These are phyloP conservation scores for Aethes cnicana DNA, from an alignment of 2,888 invertebrate species.

Conservation along the genomic window DNA sequence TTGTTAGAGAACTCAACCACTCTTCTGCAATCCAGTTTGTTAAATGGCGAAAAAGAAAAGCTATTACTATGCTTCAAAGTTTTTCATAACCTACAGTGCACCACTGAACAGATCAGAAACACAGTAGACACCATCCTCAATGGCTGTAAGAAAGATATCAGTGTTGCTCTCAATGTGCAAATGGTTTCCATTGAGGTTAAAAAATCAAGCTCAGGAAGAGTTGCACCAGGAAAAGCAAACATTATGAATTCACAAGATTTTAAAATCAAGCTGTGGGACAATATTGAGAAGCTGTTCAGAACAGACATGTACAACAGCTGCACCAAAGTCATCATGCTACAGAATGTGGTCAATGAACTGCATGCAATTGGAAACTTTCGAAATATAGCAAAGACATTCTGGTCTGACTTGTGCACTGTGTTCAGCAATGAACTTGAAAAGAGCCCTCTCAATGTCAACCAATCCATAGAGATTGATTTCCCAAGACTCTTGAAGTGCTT, in stretches of 20 bases:
- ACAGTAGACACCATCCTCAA: slow-evolving; percentile 77
- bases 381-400: slow-evolving; percentile 80
- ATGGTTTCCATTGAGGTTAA: slow-evolving; percentile 71
- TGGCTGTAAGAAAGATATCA: slow-evolving; percentile 78
- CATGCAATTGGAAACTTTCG: slow-evolving; percentile 77
- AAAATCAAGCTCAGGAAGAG: slow-evolving; percentile 63
- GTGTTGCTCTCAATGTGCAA: slow-evolving; percentile 75
- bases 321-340: slow-evolving; percentile 84
- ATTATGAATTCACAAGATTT: slow-evolving; percentile 79
- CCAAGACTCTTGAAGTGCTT: slow-evolving; percentile 92
- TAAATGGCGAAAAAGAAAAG: slow-evolving; percentile 86
- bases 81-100: slow-evolving; percentile 73
- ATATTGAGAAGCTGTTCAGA: slow-evolving; percentile 92
- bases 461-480: slow-evolving; percentile 93
- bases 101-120: slow-evolving; percentile 77
- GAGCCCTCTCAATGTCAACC: slow-evolving; percentile 84
- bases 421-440: slow-evolving; percentile 79
- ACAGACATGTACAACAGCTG: slow-evolving; percentile 87
- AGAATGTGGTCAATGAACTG: slow-evolving; percentile 74
- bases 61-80: slow-evolving; percentile 84
- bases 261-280: slow-evolving; percentile 90
- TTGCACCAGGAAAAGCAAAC: slow-evolving; percentile 78
- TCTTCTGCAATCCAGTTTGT: slow-evolving; percentile 90
- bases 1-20: slow-evolving; percentile 90
- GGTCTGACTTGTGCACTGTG: slow-evolving; percentile 77